These are phyloP conservation scores for Chrysopilus asiliformis DNA, from an alignment of 2,888 invertebrate genomes.

Conservation along the genomic window DNA sequence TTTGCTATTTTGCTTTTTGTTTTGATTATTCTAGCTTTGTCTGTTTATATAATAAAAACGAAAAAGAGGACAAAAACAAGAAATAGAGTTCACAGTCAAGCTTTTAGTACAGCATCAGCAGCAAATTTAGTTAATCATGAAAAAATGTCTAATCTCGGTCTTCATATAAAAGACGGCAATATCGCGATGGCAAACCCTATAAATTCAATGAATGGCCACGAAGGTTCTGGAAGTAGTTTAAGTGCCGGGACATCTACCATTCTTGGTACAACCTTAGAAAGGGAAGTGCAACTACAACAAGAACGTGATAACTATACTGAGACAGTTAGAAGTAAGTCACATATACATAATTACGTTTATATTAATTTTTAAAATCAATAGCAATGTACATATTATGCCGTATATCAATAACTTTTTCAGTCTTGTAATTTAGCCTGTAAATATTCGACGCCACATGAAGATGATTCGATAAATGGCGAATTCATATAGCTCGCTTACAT, in stretches of 20 bases:
- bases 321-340: conserved; percentile 43
- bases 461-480: too few relatives aligned
- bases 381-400: too few relatives aligned
- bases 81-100: conserved; percentile 33
- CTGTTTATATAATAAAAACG: conserved; percentile 65
- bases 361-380: neutral
- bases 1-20: conserved; percentile 59
- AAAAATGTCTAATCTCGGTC: conserved; percentile 24
- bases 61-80: conserved; percentile 27
- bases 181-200: conserved; percentile 31
- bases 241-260: conserved; percentile 47
- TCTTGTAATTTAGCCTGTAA: too few relatives aligned
- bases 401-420: too few relatives aligned
- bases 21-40: conserved; percentile 58
- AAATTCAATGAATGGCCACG: conserved; percentile 25
- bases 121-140: conserved; percentile 33
- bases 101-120: conserved; percentile 32
- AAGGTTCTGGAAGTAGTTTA: conserved; percentile 42
- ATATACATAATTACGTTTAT: neutral
- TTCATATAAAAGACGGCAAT: conserved; percentile 20
- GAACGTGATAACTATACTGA: conserved; percentile 38
- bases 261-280: conserved; percentile 41
- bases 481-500: too few relatives aligned
- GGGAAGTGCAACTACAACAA: conserved; percentile 32
- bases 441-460: too few relatives aligned